phyloP scores from a whole-genome alignment of 2,888 invertebrate species.

The Eustalomyia histrio region DNA sequence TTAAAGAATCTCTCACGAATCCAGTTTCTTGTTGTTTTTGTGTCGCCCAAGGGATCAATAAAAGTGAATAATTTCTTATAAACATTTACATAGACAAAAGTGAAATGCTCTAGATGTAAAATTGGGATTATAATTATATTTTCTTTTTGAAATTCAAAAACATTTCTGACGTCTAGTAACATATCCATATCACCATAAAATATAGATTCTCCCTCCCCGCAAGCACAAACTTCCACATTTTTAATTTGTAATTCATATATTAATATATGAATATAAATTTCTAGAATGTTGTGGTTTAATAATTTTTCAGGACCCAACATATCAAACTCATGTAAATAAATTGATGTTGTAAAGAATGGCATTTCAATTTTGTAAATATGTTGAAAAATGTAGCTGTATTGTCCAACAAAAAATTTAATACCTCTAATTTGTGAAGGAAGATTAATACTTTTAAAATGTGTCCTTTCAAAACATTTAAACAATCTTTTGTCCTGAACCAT shows the following conservation, averaged over 20 bases:
- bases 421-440: background rate
- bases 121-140: slow-evolving; percentile 5
- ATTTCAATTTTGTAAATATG: background rate
- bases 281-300: background rate
- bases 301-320: background rate
- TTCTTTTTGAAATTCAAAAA: background rate
- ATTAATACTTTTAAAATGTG: background rate
- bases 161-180: too few species aligned
- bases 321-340: background rate
- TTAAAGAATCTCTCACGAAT: background rate
- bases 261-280: slow-evolving; percentile 13
- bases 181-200: background rate
- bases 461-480: background rate
- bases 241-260: slow-evolving; percentile 1
- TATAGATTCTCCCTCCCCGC: slow-evolving; percentile 7
- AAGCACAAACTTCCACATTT: background rate
- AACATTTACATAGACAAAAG: slow-evolving; percentile 1
- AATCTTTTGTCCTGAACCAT: background rate
- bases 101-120: background rate
- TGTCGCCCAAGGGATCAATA: slow-evolving; percentile 2
- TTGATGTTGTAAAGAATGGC: background rate
- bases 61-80: background rate
- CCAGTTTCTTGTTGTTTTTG: background rate
- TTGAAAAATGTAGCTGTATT: background rate
- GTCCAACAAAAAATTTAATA: background rate